Conservation (phyloP, 2,113 vertebrate species). For the Collichthys lucidus region DNA sequence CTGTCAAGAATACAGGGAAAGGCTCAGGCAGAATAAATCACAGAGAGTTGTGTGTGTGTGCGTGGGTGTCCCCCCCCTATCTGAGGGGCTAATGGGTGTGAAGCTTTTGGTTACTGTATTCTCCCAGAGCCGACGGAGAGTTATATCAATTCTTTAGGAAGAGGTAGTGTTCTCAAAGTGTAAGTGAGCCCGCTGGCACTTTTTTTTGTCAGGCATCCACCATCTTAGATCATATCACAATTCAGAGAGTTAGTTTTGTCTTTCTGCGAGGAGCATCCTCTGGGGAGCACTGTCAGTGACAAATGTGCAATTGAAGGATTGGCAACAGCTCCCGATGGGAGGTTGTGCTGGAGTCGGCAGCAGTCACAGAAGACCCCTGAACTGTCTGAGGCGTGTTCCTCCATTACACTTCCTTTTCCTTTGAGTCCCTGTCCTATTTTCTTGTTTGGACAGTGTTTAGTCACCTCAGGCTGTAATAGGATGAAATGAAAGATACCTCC, state of each 20-base stretch:
- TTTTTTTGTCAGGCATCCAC: slow-evolving; percentile 38
- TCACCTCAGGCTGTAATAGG: slow-evolving; percentile 31
- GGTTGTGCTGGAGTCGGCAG: slow-evolving; percentile 50
- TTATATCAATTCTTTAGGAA: slow-evolving; percentile 55
- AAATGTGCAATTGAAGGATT: slow-evolving; percentile 75
- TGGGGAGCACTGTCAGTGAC: slow-evolving; percentile 66
- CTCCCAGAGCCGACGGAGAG: slow-evolving; percentile 60
- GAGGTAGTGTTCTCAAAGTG: slow-evolving; percentile 49
- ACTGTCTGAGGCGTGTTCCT: slow-evolving; percentile 46
- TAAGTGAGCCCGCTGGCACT: slow-evolving; percentile 48
- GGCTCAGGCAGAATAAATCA: slow-evolving; percentile 80
- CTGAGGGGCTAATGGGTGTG: slow-evolving; percentile 34
- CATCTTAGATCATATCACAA: slow-evolving; percentile 73
- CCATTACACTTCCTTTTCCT: slow-evolving; percentile 32
- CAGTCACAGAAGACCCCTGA: slow-evolving; percentile 61
- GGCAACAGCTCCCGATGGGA: slow-evolving; percentile 49
- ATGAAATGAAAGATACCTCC: slow-evolving; percentile 38
- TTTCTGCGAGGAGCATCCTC: slow-evolving; percentile 67
- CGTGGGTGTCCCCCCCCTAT: not conserved
- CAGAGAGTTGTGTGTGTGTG: slow-evolving; percentile 20
- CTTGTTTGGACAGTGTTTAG: slow-evolving; percentile 48
- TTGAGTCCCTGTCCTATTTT: slow-evolving; percentile 45
- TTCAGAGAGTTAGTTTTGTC: slow-evolving; percentile 72
- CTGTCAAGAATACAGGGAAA: slow-evolving; percentile 81
- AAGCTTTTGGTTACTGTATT: slow-evolving; percentile 38